These are phyloP conservation scores for Pseudonaja textilis DNA, from an alignment of 2,113 vertebrate species.

Conservation along the genomic window DNA sequence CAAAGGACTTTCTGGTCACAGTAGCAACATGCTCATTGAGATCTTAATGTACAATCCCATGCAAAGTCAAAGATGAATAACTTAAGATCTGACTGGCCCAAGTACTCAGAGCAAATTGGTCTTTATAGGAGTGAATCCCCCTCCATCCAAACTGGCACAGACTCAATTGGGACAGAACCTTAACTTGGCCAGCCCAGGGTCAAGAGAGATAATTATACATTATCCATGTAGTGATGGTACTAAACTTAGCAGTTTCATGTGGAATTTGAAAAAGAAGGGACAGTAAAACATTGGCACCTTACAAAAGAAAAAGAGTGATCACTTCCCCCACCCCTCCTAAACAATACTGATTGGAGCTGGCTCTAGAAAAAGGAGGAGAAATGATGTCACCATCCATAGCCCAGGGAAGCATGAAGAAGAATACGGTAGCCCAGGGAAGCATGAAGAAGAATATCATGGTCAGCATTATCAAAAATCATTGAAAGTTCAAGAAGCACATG, in stretches of 20 bases:
- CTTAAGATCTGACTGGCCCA: not conserved
- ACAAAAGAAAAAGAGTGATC: not conserved
- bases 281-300: not conserved
- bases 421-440: not conserved
- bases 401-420: not conserved
- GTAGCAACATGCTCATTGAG: not conserved
- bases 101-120: not conserved
- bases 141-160: not conserved
- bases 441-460: not conserved
- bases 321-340: not conserved
- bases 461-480: not conserved
- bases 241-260: not conserved
- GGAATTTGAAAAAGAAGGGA: not conserved
- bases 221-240: not conserved
- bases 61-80: not conserved
- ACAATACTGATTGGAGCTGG: not conserved
- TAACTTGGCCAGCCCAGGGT: not conserved
- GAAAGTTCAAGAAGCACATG: not conserved
- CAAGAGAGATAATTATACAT: not conserved
- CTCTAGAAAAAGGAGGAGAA: no score
- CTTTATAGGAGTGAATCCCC: not conserved
- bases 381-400: not conserved
- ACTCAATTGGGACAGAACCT: not conserved
- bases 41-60: not conserved
- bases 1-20: not conserved